These are phyloP conservation scores for Spinibarbus caldwelli DNA, from an alignment of 2,797 vertebrate genomes.

Conservation along the genomic window DNA sequence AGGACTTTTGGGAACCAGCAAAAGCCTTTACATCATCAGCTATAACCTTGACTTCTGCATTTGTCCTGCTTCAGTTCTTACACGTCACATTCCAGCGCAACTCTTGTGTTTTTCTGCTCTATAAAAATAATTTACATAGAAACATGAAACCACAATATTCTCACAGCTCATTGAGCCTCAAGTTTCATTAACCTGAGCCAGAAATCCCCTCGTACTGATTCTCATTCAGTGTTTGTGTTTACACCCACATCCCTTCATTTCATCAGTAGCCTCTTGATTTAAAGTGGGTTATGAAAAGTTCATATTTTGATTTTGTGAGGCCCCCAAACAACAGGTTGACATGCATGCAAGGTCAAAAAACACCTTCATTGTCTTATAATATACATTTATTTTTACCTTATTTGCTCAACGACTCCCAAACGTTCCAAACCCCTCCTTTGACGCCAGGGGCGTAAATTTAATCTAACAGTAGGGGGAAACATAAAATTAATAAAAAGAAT, in stretches of 20 bases:
- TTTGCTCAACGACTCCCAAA: too few species aligned
- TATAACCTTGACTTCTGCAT: slow-evolving; percentile 10
- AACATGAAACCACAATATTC: neutral
- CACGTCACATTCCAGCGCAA: neutral
- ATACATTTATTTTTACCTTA: too few species aligned
- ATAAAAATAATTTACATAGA: neutral
- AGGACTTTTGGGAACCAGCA: neutral
- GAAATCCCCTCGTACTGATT: neutral
- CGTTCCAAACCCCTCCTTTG: too few species aligned
- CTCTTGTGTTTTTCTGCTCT: neutral
- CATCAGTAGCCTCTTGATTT: neutral
- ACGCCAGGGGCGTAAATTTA: too few species aligned
- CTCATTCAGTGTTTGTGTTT: neutral
- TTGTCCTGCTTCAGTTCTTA: neutral
- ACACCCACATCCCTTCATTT: too few species aligned
- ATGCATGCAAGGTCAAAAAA: too few species aligned
- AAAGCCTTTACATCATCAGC: neutral
- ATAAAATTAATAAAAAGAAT: too few species aligned
- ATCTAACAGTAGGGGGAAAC: too few species aligned
- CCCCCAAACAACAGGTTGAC: too few species aligned
- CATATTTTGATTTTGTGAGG: too few species aligned
- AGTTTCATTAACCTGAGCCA: neutral
- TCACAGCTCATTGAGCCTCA: neutral
- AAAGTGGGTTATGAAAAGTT: too few species aligned
- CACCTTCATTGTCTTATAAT: too few species aligned